A percentile compares a stretch with the other conserved stretches of the same genome.
Evolutionary conservation across 2,888 invertebrate genomes (phyloP).

Genomic region (Platerodrilus igneus): DNA sequence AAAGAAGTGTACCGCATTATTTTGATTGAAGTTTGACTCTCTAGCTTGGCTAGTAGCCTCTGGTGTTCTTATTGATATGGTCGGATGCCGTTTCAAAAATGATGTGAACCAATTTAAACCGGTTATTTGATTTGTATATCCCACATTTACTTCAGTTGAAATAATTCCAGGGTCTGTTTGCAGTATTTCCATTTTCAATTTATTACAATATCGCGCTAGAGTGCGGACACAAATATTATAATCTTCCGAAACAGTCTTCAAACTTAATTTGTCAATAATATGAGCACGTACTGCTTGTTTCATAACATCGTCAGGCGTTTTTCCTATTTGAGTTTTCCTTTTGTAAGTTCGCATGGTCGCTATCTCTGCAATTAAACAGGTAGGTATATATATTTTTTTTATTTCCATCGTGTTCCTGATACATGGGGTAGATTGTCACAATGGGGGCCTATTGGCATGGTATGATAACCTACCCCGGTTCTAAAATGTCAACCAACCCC

Average conservation of each 20-base stretch:
- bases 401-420: too few relatives aligned
- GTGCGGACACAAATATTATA: too few relatives aligned
- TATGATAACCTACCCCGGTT: background rate
- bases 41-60: conserved; percentile 2
- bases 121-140: background rate
- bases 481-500: background rate
- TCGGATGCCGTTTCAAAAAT: background rate
- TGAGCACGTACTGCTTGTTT: too few relatives aligned
- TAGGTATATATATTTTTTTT: too few relatives aligned
- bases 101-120: background rate
- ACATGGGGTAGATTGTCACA: too few relatives aligned
- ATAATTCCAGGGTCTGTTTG: conserved; percentile 1
- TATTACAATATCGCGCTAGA: too few relatives aligned
- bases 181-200: too few relatives aligned
- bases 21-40: conserved; percentile 2
- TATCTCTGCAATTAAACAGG: background rate
- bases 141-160: conserved; percentile 2
- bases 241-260: too few relatives aligned
- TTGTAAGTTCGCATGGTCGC: conserved; percentile 1
- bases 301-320: conserved; percentile 2
- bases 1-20: conserved; percentile 1
- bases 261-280: too few relatives aligned
- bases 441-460: too few relatives aligned
- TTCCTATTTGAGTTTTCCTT: conserved; percentile 1
- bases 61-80: background rate